Percentiles rank a stretch among this genome's conserved stretches.
These are phyloP conservation scores for Rhopalosiphum nymphaeae DNA, from an alignment of 2,888 invertebrate genomes.

Conservation along the genomic window DNA sequence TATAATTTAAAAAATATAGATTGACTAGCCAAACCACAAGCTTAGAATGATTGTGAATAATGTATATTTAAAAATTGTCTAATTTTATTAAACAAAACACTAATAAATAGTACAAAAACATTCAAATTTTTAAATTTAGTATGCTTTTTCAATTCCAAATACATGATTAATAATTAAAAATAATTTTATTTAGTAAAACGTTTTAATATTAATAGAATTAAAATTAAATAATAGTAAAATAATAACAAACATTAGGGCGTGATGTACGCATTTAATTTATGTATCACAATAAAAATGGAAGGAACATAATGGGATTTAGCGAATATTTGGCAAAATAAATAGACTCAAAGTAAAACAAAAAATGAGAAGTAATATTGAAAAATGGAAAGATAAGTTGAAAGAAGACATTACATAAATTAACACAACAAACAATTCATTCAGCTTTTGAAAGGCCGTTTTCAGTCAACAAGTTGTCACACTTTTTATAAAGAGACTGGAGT, in stretches of 20 bases:
- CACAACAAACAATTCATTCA: conserved; percentile 31
- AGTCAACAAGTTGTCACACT: conserved; percentile 35
- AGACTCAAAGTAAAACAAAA: conserved; percentile 26
- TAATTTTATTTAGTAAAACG: conserved; percentile 4
- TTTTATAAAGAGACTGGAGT: conserved; percentile 83
- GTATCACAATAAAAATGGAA: conserved; percentile 63
- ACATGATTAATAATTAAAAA: conserved; percentile 35
- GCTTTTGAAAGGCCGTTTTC: conserved; percentile 50
- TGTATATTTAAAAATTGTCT: conserved; percentile 28
- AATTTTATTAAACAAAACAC: conserved; percentile 38
- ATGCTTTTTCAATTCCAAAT: conserved; percentile 4
- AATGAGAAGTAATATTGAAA: conserved; percentile 42
- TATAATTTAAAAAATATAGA: conserved; percentile 30
- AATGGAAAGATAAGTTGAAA: conserved; percentile 41
- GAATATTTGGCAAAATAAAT: conserved; percentile 40
- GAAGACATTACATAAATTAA: conserved; percentile 41
- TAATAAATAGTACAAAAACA: conserved; percentile 51
- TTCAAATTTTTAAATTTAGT: conserved; percentile 40
- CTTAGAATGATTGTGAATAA: conserved; percentile 45
- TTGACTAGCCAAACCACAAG: conserved; percentile 39
- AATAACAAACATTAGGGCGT: conserved; percentile 53
- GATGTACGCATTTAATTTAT: conserved; percentile 47
- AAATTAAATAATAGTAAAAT: conserved; percentile 35
- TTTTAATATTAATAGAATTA: conserved; percentile 28
- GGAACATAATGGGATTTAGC: conserved; percentile 52